Evolutionary conservation across 2,113 vertebrate species (phyloP), one percentile per base, ranked within the genome.

Genomic region (Menura novaehollandiae): DNA sequence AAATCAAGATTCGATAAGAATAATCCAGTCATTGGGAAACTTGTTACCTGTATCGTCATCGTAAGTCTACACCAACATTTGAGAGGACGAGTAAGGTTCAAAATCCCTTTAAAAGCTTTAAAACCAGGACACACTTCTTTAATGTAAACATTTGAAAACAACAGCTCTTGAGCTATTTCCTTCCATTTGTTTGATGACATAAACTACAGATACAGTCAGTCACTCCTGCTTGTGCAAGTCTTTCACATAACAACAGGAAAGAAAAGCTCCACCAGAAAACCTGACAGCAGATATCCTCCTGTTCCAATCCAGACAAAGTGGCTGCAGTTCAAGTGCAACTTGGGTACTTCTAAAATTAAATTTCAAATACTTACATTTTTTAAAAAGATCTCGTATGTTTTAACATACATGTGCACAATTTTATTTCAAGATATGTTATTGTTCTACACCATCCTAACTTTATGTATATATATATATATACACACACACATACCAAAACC

Each of bases 231-330:
- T 32, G 13, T 83, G 47, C 33, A 66, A 75, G 30, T 51, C 28
- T 85, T 91, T 64, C 66, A 82, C 0, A 0, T 28, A 90, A 76
- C 15, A 74, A 76, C 13, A 86, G 59, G 68, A 85, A 21, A 77
- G 39, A 53, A 90, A 93, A 91, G 22, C 64, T 93, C 69, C 66
- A 85, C 16, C n/a, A 83, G 68, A 82, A 82, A 88, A 93, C 35
- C 55, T 71, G 49, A 71, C 35, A 52, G 53, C 32, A 73, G 88
- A 68, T 84, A 92, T 16, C 16, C 23, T 56, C 46, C 75, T 47
- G 19, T 58, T 85, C 51, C 46, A 84, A 77, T 19, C 30, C 3
- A 3, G 8, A 35, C 74, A 69, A 79, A 88, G 41, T 5, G 9
- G 11, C 41, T 92, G 82, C 53, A 88, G 37, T 41, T 93, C n/a